Percentiles rank a stretch among this genome's conserved stretches.
Conservation (phyloP, 2,888 invertebrate genomes). For the Camponotus fellah region DNA sequence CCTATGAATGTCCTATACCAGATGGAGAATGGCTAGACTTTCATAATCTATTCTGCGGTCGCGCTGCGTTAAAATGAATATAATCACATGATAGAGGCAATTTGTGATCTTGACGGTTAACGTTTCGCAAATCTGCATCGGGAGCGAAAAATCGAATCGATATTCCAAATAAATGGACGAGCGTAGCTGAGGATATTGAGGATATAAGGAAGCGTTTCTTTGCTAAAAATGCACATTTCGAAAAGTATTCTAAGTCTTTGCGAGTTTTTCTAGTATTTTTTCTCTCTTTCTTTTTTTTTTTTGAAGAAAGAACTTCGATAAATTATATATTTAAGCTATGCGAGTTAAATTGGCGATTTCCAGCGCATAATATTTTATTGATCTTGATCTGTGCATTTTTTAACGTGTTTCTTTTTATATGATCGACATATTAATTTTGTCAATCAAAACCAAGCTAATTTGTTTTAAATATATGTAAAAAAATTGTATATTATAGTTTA, state of each 20-base stretch:
- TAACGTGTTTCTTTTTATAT: neutral
- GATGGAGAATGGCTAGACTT: conserved; percentile 71
- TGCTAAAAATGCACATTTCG: neutral
- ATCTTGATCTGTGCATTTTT: neutral
- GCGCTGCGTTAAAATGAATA: conserved; percentile 66
- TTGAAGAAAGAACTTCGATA: neutral
- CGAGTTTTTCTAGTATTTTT: neutral
- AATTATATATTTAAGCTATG: neutral
- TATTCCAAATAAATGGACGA: neutral
- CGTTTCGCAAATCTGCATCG: conserved; percentile 9
- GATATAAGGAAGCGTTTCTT: neutral
- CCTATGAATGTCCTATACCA: conserved; percentile 53
- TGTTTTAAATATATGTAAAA: neutral
- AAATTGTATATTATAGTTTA: neutral
- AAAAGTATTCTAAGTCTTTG: neutral
- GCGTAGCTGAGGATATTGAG: neutral
- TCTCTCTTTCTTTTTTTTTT: neutral
- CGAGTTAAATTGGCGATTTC: neutral
- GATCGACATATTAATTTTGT: neutral
- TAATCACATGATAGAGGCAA: conserved; percentile 58
- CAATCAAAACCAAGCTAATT: neutral
- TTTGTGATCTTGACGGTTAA: conserved; percentile 66
- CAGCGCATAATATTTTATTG: neutral
- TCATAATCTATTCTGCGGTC: conserved; percentile 67
- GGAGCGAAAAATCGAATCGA: neutral